These are phyloP conservation scores for Pterocles orientalis DNA, from an alignment of 2,113 vertebrate genomes.

Conservation along the genomic window DNA sequence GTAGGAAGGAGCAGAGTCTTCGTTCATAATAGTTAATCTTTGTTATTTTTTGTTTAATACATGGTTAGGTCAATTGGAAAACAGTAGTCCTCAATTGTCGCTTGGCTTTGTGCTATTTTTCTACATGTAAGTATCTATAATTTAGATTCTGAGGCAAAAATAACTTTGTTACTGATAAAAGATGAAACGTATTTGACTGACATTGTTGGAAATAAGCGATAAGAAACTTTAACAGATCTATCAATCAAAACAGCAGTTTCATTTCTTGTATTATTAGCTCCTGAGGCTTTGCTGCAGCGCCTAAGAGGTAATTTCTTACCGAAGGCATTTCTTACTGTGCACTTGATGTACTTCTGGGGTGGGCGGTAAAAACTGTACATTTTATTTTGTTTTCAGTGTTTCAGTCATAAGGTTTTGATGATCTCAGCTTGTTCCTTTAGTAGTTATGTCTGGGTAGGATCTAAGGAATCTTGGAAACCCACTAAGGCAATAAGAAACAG, in stretches of 20 bases:
- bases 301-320: conserved; percentile 59
- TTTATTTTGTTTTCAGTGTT: conserved; percentile 66
- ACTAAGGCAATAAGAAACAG: conserved; percentile 15
- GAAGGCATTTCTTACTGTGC: conserved; percentile 60
- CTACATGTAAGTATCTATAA: conserved; percentile 4
- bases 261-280: conserved; percentile 65
- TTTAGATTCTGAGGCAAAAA: conserved; percentile 33
- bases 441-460: conserved; percentile 49
- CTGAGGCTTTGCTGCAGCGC: conserved; percentile 49
- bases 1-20: neutral
- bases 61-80: neutral
- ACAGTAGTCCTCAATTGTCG: neutral
- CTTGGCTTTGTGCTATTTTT: neutral
- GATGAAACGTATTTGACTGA: conserved; percentile 64
- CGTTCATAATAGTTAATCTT: neutral
- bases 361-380: conserved; percentile 24
- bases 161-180: conserved; percentile 56
- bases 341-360: conserved; percentile 57
- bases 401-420: conserved; percentile 59
- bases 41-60: neutral
- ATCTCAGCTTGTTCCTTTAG: conserved; percentile 52
- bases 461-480: conserved; percentile 42
- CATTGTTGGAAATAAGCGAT: conserved; percentile 66
- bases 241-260: conserved; percentile 69
- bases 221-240: conserved; percentile 68